These are phyloP conservation scores for Thalpophila matura DNA, from an alignment of 2,888 invertebrate genomes.

Conservation along the genomic window DNA sequence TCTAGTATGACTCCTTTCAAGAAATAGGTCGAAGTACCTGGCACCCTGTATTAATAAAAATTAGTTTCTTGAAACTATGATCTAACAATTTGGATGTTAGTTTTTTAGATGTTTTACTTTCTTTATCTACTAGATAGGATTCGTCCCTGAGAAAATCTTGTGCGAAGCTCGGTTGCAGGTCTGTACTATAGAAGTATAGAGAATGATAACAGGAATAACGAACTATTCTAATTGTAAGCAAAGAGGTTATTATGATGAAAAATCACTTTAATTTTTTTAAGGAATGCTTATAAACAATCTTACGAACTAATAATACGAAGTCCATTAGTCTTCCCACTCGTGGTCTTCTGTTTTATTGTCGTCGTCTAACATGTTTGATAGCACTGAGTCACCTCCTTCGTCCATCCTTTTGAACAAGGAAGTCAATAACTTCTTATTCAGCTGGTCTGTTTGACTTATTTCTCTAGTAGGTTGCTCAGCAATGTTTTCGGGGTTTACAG, in stretches of 20 bases:
- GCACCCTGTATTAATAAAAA: too few relatives aligned
- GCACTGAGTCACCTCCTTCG: slow-evolving; percentile 76
- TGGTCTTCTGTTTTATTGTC: slow-evolving; percentile 80
- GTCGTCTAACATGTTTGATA: slow-evolving; percentile 79
- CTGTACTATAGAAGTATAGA: background rate
- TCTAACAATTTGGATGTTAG: too few relatives aligned
- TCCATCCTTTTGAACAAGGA: slow-evolving; percentile 92
- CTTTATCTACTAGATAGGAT: too few relatives aligned
- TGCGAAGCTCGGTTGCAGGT: too few relatives aligned
- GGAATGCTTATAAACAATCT: slow-evolving; percentile 56
- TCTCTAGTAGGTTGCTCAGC: slow-evolving; percentile 82
- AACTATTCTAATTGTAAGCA: slow-evolving; percentile 25
- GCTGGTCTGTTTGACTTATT: slow-evolving; percentile 92
- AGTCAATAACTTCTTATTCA: slow-evolving; percentile 92
- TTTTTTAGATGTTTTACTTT: too few relatives aligned
- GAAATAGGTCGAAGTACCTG: too few relatives aligned
- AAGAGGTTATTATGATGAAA: slow-evolving; percentile 25
- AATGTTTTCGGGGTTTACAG: slow-evolving; percentile 69
- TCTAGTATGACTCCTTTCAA: too few relatives aligned
- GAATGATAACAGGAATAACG: background rate
- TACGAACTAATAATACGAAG: slow-evolving; percentile 40
- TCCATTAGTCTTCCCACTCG: slow-evolving; percentile 79
- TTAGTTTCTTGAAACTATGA: too few relatives aligned
- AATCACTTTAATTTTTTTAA: slow-evolving; percentile 45
- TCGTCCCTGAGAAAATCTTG: too few relatives aligned